Conservation (phyloP, 1,140 invertebrate species). For the Drosophila sucinea region DNA sequence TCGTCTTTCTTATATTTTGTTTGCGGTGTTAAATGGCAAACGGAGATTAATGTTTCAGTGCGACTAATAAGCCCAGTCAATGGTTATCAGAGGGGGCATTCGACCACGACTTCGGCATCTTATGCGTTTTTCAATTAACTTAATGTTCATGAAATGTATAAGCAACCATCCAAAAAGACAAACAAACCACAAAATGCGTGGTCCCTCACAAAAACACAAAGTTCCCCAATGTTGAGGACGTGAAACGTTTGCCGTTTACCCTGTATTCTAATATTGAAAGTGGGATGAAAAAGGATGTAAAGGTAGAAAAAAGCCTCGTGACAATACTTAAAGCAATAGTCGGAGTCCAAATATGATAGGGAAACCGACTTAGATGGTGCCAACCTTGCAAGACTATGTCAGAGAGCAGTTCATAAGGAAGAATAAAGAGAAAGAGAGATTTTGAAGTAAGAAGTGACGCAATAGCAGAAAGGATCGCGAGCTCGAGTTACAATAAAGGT, state of each 20-base stretch:
- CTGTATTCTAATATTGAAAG: slow-evolving; percentile 33
- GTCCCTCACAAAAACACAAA: background rate
- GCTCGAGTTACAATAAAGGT: no score
- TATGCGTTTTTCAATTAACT: slow-evolving; percentile 78
- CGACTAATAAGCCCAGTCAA: slow-evolving; percentile 46
- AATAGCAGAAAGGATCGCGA: no score
- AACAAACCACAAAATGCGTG: slow-evolving; percentile 34
- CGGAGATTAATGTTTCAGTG: slow-evolving; percentile 76
- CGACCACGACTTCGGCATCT: slow-evolving; percentile 18
- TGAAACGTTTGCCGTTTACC: background rate
- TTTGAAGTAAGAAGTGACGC: no score
- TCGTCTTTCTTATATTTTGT: slow-evolving; percentile 46
- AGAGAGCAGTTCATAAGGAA: no score
- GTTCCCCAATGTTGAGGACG: background rate
- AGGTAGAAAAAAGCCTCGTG: no score
- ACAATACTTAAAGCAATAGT: no score
- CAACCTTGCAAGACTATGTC: no score
- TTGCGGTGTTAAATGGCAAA: slow-evolving; percentile 71
- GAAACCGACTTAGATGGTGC: no score
- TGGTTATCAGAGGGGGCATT: slow-evolving; percentile 21
- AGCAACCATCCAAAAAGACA: slow-evolving; percentile 19
- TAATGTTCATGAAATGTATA: slow-evolving; percentile 73
- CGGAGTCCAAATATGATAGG: no score
- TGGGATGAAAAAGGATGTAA: no score
- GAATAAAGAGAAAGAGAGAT: no score